Evolutionary conservation across 2,797 vertebrate species (phyloP).

Genomic region (Tangara arthus): DNA sequence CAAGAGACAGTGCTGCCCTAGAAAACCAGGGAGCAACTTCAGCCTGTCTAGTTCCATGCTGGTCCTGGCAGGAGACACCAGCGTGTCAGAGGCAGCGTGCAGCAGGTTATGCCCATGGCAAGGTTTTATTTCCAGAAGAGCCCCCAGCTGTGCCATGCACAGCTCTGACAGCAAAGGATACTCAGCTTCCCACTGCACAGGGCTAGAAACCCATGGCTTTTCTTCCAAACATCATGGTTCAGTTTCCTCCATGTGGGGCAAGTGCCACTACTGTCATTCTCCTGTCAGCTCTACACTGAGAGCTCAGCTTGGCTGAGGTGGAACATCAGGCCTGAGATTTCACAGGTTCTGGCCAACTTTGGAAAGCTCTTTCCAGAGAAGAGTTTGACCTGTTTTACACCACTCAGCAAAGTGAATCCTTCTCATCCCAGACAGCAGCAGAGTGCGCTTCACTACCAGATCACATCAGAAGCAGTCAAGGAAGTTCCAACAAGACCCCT

Average conservation of each 20-base stretch:
- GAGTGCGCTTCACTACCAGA: background rate
- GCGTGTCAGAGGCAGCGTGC: rapidly evolving
- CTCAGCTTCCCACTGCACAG: background rate
- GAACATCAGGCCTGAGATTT: background rate
- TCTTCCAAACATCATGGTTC: background rate
- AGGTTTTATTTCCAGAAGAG: background rate
- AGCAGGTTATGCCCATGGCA: background rate
- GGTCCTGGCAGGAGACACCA: background rate
- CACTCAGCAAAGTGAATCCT: background rate
- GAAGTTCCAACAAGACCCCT: background rate
- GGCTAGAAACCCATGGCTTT: rapidly evolving
- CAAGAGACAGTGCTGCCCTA: background rate
- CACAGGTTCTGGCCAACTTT: background rate
- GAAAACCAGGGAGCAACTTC: background rate
- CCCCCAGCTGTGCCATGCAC: background rate
- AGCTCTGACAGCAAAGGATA: background rate
- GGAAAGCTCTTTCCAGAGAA: background rate
- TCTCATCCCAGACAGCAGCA: background rate
- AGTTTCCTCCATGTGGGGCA: background rate
- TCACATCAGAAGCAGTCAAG: background rate
- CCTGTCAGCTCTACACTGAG: background rate
- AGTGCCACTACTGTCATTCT: background rate
- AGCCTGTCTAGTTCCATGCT: too few species aligned
- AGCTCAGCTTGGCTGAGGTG: background rate
- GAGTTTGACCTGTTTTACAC: background rate